A percentile compares a stretch with the other conserved stretches of the same genome.
Evolutionary conservation across 2,113 vertebrate genomes (phyloP).

Genomic region (Paradisaea rubra): DNA sequence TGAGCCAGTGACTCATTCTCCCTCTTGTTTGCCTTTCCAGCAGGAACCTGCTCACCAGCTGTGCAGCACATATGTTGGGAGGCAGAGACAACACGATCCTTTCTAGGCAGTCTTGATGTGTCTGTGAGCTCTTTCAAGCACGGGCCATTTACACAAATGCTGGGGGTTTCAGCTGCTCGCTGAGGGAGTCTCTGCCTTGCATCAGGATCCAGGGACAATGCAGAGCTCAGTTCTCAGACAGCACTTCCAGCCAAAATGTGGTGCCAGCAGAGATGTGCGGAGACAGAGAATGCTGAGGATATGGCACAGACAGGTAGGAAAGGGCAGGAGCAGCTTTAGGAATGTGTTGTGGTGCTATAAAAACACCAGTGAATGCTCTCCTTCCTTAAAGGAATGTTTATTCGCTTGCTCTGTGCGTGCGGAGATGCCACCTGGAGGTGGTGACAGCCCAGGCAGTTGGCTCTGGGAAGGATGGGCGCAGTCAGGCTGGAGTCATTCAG

Average conservation of each 20-base stretch:
- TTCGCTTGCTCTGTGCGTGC: background rate
- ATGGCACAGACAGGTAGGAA: background rate
- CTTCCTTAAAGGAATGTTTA: background rate
- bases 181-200: background rate
- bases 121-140: background rate
- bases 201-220: background rate
- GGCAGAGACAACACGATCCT: background rate
- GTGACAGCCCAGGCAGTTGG: background rate
- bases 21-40: background rate
- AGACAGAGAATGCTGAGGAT: background rate
- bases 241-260: background rate
- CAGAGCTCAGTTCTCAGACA: background rate
- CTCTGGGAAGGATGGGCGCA: background rate
- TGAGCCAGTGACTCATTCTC: background rate
- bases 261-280: background rate
- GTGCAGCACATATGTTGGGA: background rate
- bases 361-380: background rate
- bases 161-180: background rate
- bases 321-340: background rate
- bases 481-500: background rate
- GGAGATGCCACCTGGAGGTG: background rate
- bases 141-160: background rate
- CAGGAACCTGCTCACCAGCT: conserved; percentile 1
- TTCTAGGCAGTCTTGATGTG: background rate
- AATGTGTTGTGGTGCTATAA: background rate